Evolutionary conservation across 2,113 vertebrate species (phyloP), one percentile per base, ranked within the genome.

Genomic region (Puffinus mauretanicus): DNA sequence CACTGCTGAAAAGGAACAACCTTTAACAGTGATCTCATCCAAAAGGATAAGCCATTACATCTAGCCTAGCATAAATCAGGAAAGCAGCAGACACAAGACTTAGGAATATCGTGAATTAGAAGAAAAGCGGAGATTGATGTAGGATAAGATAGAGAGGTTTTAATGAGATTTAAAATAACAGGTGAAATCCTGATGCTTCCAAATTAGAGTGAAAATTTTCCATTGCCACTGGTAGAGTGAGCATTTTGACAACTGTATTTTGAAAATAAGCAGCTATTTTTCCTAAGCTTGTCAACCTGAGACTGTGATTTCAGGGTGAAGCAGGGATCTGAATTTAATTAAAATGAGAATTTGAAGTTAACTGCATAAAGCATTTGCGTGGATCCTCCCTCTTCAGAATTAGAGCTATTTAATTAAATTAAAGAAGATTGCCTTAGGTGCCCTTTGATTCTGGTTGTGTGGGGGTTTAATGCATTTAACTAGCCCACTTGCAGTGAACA

Each of bases 241-340:
- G 42, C 17, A 86, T 88, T 96, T 86, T 95, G 64, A 60, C 60
- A 89, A 47, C 27, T 55, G 0, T n/a, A n/a, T 84, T 90, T 86
- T 94, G 64, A 96, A 96, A 96, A 90, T 57, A 75, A 88, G n/a
- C 52, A 47, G 11, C 64, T 89, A 46, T 32, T 73, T 92, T 88
- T 83, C 46, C 38, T 82, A 71, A 94, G 14, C 46, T 86, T 86
- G n/a, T 88, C 72, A 86, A 11, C 25, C 51, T 71, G n/a, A 93
- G 32, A 34, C 25, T 65, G 13, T 49, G 27, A 78, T 92, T 94
- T 94, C 57, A 71, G 34, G 22, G 38, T 71, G 73, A 91, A 94
- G n/a, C 29, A 64, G 42, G 54, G 71, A 81, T 54, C 60, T 49
- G 57, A 69, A 79, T 91, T 91, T 77, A 86, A 75, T 85, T 83